Evolutionary conservation across 2,888 invertebrate genomes (phyloP).

Genomic region (Stenchaetothrips biformis): DNA sequence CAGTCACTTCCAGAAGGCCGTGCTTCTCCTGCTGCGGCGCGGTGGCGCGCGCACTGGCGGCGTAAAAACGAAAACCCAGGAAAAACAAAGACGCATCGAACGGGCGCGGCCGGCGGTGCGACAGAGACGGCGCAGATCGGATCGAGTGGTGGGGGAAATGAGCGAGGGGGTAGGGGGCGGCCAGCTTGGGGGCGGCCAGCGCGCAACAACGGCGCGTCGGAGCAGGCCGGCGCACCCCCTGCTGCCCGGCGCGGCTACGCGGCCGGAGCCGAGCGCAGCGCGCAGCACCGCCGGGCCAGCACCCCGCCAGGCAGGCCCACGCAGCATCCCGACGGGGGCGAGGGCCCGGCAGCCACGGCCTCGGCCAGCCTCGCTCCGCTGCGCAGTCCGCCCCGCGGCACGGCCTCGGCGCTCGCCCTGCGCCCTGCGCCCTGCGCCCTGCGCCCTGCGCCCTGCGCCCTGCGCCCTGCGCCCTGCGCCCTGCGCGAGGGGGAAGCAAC

Average conservation of each 20-base stretch:
- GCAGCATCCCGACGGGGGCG: background rate
- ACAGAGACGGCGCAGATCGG: background rate
- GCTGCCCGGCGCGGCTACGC: no score
- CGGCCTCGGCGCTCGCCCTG: no score
- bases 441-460: no score
- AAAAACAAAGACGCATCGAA: background rate
- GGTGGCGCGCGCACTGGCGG: background rate
- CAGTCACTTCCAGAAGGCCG: conserved; percentile 12
- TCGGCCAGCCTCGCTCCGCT: background rate
- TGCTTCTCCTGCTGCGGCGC: background rate
- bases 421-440: no score
- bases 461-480: no score
- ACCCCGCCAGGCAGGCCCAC: background rate
- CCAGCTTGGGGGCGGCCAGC: no score
- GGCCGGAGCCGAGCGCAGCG: no score
- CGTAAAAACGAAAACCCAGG: background rate
- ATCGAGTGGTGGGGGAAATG: conserved; percentile 11
- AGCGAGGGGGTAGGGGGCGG: background rate
- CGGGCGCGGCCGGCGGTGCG: background rate
- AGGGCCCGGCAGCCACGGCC: background rate
- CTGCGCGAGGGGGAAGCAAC: no score
- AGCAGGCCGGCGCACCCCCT: no score
- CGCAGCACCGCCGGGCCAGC: background rate
- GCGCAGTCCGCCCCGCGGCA: no score
- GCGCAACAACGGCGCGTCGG: no score